These are phyloP conservation scores for Chiloscyllium punctatum DNA, from an alignment of 2,797 vertebrate genomes.

Conservation along the genomic window DNA sequence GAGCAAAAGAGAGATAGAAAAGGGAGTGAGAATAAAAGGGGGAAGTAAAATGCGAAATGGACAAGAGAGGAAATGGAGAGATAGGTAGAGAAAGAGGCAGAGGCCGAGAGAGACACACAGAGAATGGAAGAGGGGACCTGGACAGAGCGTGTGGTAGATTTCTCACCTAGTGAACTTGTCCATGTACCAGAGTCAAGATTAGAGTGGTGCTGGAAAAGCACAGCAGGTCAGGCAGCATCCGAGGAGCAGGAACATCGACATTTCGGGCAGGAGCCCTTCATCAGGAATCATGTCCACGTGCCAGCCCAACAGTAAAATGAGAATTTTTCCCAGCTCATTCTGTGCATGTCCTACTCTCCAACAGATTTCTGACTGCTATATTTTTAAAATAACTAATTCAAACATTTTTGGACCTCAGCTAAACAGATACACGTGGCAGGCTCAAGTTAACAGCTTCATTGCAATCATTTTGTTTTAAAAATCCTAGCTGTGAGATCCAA, in stretches of 20 bases:
- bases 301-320: neutral
- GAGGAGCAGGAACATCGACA: too few species aligned
- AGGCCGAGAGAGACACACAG: neutral
- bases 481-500: neutral
- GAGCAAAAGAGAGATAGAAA: neutral
- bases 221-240: too few species aligned
- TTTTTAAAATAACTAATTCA: neutral
- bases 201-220: too few species aligned
- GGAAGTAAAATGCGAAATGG: neutral
- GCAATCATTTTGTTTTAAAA: neutral
- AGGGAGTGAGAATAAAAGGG: too few species aligned
- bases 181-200: neutral
- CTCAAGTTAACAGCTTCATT: neutral
- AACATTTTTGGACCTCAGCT: neutral
- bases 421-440: neutral
- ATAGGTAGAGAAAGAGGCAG: neutral
- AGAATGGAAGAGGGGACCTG: neutral
- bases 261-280: too few species aligned
- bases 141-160: neutral
- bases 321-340: neutral
- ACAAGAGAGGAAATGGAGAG: neutral
- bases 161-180: neutral
- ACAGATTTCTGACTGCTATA: neutral
- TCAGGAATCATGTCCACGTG: too few species aligned
- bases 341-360: neutral